Evolutionary conservation across 2,888 invertebrate species (phyloP), one percentile per base, ranked within the genome.

Genomic region (Drosophila paucipuncta): DNA sequence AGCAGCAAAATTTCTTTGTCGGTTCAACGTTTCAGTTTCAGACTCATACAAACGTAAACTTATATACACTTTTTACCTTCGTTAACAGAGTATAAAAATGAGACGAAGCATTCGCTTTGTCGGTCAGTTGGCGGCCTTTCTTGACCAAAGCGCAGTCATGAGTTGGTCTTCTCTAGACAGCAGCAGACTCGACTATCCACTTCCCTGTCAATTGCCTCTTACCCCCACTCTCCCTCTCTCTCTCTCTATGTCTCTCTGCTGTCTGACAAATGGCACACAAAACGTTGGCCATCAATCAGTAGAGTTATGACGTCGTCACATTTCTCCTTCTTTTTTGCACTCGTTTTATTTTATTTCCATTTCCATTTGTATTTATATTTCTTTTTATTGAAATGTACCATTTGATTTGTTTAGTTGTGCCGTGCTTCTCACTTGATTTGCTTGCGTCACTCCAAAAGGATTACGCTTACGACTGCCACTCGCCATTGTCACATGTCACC

Each of bases 231-330:
- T 28, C 18, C 22, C 25, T 57, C 76, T 70, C 62, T 47, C 59
- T 31, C 59, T 28, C 43, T 33, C 16, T 35, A 55, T 16, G 49
- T 30, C 11, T 35, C 62, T 16, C 2, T 43, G 18, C 50, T n/a
- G 53, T 28, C 78, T 87, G 90, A 90, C 88, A 85, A 85, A 88
- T 69, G 50, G 49, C 77, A 37, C 55, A 82, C 80, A 82, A 87
- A 80, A 65, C 88, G 73, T 59, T 47, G 71, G 72, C 89, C 86
- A 86, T 90, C 85, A 85, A 86, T 90, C 85, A 88, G 66, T 71
- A 80, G 54, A 78, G 79, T 88, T 85, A 85, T 85, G 88, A 88
- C 83, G 67, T 78, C 75, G 55, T 75, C 84, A 89, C 87, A 74
- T 78, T 35, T 13, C 35, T 57, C 55, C 53, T 31, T 18, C 31